These are phyloP conservation scores for Drosophila quinaria DNA, from an alignment of 2,888 invertebrate genomes.

Conservation along the genomic window DNA sequence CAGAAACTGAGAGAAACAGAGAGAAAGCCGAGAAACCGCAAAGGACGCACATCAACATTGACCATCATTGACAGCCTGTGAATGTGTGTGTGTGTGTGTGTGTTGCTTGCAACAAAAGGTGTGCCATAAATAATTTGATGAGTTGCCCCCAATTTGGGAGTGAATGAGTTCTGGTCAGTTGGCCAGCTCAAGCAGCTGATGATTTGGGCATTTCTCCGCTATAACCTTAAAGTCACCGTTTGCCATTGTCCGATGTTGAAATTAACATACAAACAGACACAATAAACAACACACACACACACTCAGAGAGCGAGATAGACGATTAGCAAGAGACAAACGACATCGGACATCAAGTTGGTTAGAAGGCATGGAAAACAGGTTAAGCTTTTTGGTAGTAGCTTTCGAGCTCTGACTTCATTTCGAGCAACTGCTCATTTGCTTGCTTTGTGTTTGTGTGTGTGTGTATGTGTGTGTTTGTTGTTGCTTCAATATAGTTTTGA, in stretches of 20 bases:
- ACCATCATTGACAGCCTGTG: constrained; percentile 28
- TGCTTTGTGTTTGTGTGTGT: constrained; percentile 21
- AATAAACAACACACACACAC: constrained; percentile 6
- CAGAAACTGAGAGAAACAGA: constrained; percentile 16
- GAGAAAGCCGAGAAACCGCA: constrained; percentile 58
- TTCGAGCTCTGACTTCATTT: constrained; percentile 75
- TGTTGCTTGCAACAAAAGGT: constrained; percentile 52
- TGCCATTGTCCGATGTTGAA: constrained; percentile 70
- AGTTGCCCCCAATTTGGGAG: constrained; percentile 58
- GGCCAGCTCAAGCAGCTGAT: constrained; percentile 41
- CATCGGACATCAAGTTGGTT: constrained; percentile 18
- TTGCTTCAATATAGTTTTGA: constrained; percentile 63
- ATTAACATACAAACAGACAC: constrained; percentile 64
- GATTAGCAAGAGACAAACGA: constrained; percentile 23
- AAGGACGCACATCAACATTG: constrained; percentile 66
- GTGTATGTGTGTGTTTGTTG: constrained; percentile 24
- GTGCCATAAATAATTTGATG: constrained; percentile 75
- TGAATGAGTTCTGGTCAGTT: constrained; percentile 66
- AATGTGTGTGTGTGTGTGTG: constrained; percentile 12
- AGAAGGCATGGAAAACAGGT: constrained; percentile 62
- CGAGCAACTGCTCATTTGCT: constrained; percentile 45
- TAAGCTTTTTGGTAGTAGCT: constrained; percentile 67
- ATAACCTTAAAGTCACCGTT: constrained; percentile 68
- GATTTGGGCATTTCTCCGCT: constrained; percentile 50
- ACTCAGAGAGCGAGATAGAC: constrained; percentile 28